Percentiles rank a stretch among this genome's conserved stretches.
Conservation (phyloP, 23 tunicate species). For the Phallusia fumigata region DNA sequence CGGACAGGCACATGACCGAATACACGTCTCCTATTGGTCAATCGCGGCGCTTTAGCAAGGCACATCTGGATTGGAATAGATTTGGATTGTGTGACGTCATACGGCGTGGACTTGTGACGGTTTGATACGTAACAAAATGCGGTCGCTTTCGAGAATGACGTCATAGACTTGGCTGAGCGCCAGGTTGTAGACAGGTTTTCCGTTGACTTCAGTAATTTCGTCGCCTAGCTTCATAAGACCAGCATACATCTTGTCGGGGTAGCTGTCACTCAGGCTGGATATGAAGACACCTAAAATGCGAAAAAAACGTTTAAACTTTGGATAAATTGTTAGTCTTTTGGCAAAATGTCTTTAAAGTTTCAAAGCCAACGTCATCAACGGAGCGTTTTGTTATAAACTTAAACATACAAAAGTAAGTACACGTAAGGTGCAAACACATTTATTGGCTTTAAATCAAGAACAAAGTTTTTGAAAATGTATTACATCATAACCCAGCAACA, state of each 20-base stretch:
- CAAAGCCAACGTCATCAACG: too few relatives aligned
- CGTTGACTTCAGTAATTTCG: slow-evolving; percentile 83
- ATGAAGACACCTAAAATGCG: slow-evolving; percentile 54
- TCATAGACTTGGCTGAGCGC: slow-evolving; percentile 71
- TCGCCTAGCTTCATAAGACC: slow-evolving; percentile 91
- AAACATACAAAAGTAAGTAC: too few relatives aligned
- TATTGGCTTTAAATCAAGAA: too few relatives aligned
- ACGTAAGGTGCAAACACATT: too few relatives aligned
- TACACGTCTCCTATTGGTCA: not conserved
- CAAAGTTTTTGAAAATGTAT: not conserved
- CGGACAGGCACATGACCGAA: not conserved
- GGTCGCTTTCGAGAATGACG: slow-evolving; percentile 79
- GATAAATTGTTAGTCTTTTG: too few relatives aligned
- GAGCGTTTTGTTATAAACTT: too few relatives aligned
- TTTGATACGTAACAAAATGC: slow-evolving; percentile 43
- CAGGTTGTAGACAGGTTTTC: slow-evolving; percentile 27
- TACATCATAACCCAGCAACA: too few relatives aligned
- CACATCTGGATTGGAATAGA: not conserved
- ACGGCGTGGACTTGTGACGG: slow-evolving; percentile 84
- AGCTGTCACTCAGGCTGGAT: slow-evolving; percentile 89
- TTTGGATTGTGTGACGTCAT: slow-evolving; percentile 16
- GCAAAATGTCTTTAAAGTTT: too few relatives aligned
- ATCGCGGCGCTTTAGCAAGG: not conserved
- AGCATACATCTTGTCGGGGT: slow-evolving; percentile 89
- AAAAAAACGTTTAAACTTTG: not conserved